Evolutionary conservation across 2,888 invertebrate species (phyloP), one percentile per base, ranked within the genome.

Genomic region (Volucella zonaria): DNA sequence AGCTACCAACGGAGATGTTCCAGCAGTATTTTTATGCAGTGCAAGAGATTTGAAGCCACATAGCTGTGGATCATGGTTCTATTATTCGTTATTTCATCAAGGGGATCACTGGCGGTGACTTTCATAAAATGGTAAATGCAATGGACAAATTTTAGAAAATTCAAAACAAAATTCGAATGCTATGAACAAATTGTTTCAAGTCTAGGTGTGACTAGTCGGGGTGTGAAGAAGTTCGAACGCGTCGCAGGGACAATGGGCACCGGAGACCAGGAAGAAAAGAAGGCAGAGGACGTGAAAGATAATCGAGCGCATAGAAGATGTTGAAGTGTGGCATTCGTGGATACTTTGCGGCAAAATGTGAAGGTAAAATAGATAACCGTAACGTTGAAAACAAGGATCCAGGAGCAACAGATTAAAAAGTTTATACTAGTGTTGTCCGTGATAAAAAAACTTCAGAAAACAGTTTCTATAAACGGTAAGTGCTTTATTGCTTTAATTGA

Each of bases 261-360:
- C 4, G 23, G 23, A 52, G 52, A 52, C 10, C 52, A 18, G 2
- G 12, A 2, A 12, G 31, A 52, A 4, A 23, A 6, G 10, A 51
- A 51, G 1, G 10, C 1, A 52, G 23, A 52, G 11, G 11, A 23
- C 11, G 52, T 9, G 18, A 11, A 6, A 0, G 43, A 45, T 9
- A 10, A 23, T 61, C 61, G 45, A 45, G 45, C 45, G 12, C 59
- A 43, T 18, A 15, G 31, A 18, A 40, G 31, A 43, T 59, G 59
- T 18, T 43, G 15, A 59, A 43, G 11, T 61, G 61, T 45, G 61
- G 45, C 3, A 40, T 61, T 12, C 45, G 61, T 11, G 61, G 45
- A 15, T 23, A 61, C 23, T 61, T n/a, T 45, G 61, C 61, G 4
- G 10, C 45, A 12, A 45, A 61, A 2, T 61, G 61, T 18, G 43